Evolutionary conservation across 2,113 vertebrate genomes (phyloP), one percentile per base, ranked within the genome.

Genomic region (Chaenocephalus aceratus): DNA sequence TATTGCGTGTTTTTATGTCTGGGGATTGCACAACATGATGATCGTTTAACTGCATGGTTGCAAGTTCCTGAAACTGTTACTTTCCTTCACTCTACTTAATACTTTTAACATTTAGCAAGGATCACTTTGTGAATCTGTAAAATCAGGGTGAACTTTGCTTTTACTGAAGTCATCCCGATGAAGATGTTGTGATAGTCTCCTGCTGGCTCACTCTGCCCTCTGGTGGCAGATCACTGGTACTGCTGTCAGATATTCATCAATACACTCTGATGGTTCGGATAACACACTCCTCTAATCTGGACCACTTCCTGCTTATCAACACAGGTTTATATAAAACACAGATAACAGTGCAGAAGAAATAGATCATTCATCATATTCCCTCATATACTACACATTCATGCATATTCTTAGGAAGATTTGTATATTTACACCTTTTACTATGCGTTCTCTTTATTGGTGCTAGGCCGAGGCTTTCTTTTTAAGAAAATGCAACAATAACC

Each of bases 181-280:
- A 30, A 30, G 30, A 30, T 30, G 30, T 30, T 30, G 21, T 62
- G 68, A 64, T 3, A 16, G 59, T 65, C 51, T n/a, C 63, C 26
- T 69, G 44, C 41, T 54, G 1, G 59, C 1, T 59, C 26, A 79
- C 58, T 75, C 80, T 80, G 21, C 51, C 89, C 73, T 62, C 85
- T 85, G 1, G 77, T 82, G 91, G 77, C 13, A 6, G 65, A 71
- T 45, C 6, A 1, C 18, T 12, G 61, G 6, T 60, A 3, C 49
- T 72, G 60, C 36, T 11, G 3, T 53, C 16, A 44, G 69, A 78
- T 63, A 53, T 16, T 30, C 26, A 80, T 62, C 45, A 23, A 41
- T 16, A n/a, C 3, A 48, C 51, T 44, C 26, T 52, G 45, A 15
- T 51, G 72, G 10, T 30, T 56, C 4, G 60, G 51, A 57, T 16